Evolutionary conservation across 2,888 invertebrate species (phyloP).

Genomic region (Andrena bicolor): DNA sequence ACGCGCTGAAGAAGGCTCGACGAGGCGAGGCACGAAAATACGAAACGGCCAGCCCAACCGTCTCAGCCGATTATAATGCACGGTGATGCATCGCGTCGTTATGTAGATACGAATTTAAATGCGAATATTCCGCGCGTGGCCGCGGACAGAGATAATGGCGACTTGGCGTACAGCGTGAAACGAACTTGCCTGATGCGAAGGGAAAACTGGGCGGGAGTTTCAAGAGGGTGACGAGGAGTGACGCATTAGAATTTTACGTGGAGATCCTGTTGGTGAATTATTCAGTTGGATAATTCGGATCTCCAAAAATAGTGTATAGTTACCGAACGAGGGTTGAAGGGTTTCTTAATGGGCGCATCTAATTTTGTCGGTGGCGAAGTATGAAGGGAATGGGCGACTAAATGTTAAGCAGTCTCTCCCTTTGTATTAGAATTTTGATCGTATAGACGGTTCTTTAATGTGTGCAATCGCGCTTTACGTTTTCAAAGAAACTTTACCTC

Average conservation of each 20-base stretch:
- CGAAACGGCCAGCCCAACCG: constrained; percentile 36
- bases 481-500: background rate
- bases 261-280: background rate
- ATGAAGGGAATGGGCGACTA: no score
- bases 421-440: no score
- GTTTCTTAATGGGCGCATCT: no score
- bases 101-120: constrained; percentile 51
- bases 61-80: constrained; percentile 29
- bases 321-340: no score
- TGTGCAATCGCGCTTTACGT: background rate
- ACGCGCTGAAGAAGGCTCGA: constrained; percentile 46
- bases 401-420: no score
- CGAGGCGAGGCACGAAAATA: constrained; percentile 44
- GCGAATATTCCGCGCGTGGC: constrained; percentile 28
- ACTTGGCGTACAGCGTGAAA: constrained; percentile 41
- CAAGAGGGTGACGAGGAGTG: background rate
- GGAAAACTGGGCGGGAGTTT: constrained; percentile 23
- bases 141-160: constrained; percentile 29
- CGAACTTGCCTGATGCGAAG: constrained; percentile 46
- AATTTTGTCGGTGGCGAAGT: no score
- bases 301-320: no score
- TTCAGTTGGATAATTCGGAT: no score
- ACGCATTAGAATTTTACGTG: constrained; percentile 25
- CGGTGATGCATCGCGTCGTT: constrained; percentile 51
- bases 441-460: no score